A percentile compares a stretch with the other conserved stretches of the same genome.
Conservation (phyloP, 2,113 vertebrate genomes). For the zebrafish (Danio rerio) region DNA sequence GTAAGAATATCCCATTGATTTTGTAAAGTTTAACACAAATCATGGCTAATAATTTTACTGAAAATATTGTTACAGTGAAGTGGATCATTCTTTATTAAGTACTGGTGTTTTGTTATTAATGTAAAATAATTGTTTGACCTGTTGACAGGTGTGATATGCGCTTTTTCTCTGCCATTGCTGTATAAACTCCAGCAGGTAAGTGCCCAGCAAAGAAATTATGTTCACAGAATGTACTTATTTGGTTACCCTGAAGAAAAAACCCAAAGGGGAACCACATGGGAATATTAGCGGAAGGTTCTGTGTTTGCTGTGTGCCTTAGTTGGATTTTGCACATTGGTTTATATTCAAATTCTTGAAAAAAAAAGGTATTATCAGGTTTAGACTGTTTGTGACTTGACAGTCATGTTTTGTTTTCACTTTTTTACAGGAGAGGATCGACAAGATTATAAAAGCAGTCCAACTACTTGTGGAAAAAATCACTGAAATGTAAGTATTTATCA, state of each 20-base stretch:
- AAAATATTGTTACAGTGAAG: background rate
- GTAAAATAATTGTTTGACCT: background rate
- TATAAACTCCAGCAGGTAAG: slow-evolving; percentile 89
- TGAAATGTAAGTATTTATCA: slow-evolving; percentile 78
- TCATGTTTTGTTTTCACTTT: background rate
- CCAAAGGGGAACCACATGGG: too few relatives aligned
- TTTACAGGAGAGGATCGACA: slow-evolving; percentile 84
- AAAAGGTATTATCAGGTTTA: background rate
- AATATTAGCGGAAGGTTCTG: too few relatives aligned
- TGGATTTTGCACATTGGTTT: background rate
- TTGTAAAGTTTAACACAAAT: background rate
- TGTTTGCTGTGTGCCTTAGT: too few relatives aligned
- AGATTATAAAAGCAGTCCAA: slow-evolving; percentile 74
- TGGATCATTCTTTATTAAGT: background rate
- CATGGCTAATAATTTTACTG: background rate
- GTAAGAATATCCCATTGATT: slow-evolving; percentile 69
- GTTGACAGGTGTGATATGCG: slow-evolving; percentile 81
- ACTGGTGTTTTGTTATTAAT: background rate
- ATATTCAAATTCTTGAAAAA: background rate
- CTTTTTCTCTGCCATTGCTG: slow-evolving; percentile 87
- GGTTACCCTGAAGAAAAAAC: too few relatives aligned
- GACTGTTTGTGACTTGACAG: background rate
- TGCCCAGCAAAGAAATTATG: background rate
- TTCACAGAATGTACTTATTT: too few relatives aligned
- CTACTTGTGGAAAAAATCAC: slow-evolving; percentile 79